Conservation (phyloP, 2,797 vertebrate species). For the Pantherophis alleghaniensis region DNA sequence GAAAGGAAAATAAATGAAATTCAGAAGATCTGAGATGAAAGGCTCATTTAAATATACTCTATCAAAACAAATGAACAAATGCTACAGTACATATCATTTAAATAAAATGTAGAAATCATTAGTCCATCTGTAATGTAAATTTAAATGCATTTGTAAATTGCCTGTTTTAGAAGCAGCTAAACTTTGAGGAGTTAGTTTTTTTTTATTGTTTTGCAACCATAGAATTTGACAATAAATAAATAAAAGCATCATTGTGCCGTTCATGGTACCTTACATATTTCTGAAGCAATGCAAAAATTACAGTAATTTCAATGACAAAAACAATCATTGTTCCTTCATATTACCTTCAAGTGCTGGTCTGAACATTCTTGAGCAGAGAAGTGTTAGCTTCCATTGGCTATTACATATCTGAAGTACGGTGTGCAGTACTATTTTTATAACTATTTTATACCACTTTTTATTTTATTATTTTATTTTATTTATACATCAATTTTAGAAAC, state of each 20-base stretch:
- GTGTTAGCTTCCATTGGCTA: background rate
- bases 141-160: background rate
- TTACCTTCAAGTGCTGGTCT: background rate
- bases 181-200: background rate
- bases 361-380: background rate
- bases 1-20: background rate
- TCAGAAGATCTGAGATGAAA: background rate
- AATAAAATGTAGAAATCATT: background rate
- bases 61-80: slow-evolving; percentile 13
- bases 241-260: background rate
- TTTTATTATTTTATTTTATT: background rate
- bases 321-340: background rate
- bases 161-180: slow-evolving; percentile 10
- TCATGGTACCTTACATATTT: background rate
- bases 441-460: background rate
- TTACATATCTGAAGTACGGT: background rate
- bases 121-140: background rate
- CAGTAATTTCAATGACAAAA: background rate
- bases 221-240: background rate
- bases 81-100: slow-evolving; percentile 5
- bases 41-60: background rate
- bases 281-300: background rate
- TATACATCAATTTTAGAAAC: background rate
- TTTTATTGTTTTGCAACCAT: background rate
- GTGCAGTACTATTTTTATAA: background rate